Conservation (phyloP, 2,888 invertebrate species). For the Agrochola macilenta region DNA sequence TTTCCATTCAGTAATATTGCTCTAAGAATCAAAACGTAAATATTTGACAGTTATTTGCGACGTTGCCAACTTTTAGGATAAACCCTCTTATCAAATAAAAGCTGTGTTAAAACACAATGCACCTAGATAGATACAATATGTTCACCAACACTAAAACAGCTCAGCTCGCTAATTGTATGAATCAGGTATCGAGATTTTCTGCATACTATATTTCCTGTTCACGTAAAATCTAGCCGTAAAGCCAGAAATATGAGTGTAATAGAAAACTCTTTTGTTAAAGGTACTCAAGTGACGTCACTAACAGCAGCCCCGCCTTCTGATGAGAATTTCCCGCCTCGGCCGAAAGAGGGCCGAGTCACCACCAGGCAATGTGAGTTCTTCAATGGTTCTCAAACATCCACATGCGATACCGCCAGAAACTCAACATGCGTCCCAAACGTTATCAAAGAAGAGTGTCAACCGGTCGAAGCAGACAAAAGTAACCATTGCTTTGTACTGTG, state of each 20-base stretch:
- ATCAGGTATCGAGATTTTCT: neutral
- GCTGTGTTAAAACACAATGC: neutral
- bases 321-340: constrained; percentile 83
- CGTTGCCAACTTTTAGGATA: too few relatives aligned
- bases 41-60: too few relatives aligned
- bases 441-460: constrained; percentile 91
- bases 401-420: constrained; percentile 73
- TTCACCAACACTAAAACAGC: neutral
- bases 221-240: neutral
- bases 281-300: constrained; percentile 70
- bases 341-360: constrained; percentile 84
- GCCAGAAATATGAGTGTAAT: neutral
- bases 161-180: neutral
- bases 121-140: neutral
- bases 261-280: constrained; percentile 61
- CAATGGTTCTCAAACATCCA: constrained; percentile 87
- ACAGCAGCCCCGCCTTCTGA: constrained; percentile 81
- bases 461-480: constrained; percentile 93
- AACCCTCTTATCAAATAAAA: too few relatives aligned
- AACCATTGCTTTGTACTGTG: constrained; percentile 96
- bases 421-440: constrained; percentile 72
- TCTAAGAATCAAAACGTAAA: too few relatives aligned
- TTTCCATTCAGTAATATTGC: too few relatives aligned
- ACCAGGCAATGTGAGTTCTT: constrained; percentile 93
- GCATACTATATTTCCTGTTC: too few relatives aligned